Conservation (phyloP, 2,113 vertebrate species). For the Microtus montanus region DNA sequence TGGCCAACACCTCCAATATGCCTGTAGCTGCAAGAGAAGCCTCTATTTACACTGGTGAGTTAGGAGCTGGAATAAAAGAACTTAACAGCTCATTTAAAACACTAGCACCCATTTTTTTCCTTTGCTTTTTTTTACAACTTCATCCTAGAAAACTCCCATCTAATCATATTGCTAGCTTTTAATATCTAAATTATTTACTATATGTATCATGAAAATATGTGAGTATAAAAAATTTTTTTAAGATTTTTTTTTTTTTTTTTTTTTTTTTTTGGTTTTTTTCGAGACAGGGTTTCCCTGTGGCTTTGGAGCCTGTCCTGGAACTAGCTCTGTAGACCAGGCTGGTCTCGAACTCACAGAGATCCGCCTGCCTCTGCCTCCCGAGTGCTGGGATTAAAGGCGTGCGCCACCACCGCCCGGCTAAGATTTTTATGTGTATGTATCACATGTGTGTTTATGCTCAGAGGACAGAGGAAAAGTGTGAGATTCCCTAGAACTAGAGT, state of each 20-base stretch:
- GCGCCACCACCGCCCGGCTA: too few species aligned
- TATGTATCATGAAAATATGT: constrained; percentile 5
- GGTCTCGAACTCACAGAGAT: neutral
- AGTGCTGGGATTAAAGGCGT: neutral
- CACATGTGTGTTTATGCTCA: neutral
- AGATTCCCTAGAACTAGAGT: neutral
- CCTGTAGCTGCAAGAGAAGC: constrained; percentile 98
- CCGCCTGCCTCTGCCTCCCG: neutral
- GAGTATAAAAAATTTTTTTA: neutral
- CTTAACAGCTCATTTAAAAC: neutral
- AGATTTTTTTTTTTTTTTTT: too few species aligned
- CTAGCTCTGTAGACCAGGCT: neutral
- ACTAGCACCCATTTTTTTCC: neutral
- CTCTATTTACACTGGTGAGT: constrained; percentile 97
- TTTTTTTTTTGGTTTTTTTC: too few species aligned
- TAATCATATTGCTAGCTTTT: neutral
- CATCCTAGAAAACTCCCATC: neutral
- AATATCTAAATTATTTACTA: neutral
- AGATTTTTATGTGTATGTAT: neutral
- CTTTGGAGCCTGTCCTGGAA: too few species aligned
- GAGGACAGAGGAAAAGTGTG: neutral
- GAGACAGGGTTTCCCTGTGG: neutral
- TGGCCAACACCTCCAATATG: constrained; percentile 99
- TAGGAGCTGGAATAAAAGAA: constrained; percentile 3
- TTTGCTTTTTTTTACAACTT: neutral